phyloP scores from a whole-genome alignment of 2,113 vertebrate species.

The Cynocephalus volans region DNA sequence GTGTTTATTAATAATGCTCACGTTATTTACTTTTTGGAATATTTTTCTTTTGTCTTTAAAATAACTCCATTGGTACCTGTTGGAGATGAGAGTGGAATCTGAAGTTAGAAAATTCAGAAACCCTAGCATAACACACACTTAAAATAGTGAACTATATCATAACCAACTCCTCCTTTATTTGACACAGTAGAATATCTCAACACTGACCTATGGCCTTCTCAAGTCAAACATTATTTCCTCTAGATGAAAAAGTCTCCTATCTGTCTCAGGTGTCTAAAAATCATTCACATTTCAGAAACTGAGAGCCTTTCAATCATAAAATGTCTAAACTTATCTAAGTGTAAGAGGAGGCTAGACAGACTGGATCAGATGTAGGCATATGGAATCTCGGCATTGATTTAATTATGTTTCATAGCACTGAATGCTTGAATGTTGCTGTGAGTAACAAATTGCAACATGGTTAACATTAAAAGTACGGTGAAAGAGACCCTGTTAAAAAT shows the following conservation, averaged over 20 bases:
- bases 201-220: constrained; percentile 8
- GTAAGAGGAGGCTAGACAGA: neutral
- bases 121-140: neutral
- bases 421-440: neutral
- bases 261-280: neutral
- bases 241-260: constrained; percentile 29
- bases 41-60: constrained; percentile 37
- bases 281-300: neutral
- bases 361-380: neutral
- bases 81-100: constrained; percentile 27
- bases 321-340: neutral
- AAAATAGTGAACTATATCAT: neutral
- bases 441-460: neutral
- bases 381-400: neutral
- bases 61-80: neutral
- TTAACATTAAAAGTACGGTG: neutral
- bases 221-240: constrained; percentile 4
- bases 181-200: neutral
- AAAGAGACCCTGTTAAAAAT: neutral
- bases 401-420: neutral
- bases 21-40: neutral
- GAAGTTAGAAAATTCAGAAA: constrained; percentile 27
- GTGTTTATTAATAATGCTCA: neutral
- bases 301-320: neutral
- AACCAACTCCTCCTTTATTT: neutral